These are phyloP conservation scores for Aotus griseimembra DNA, from an alignment of 2,797 vertebrate genomes.

Conservation along the genomic window DNA sequence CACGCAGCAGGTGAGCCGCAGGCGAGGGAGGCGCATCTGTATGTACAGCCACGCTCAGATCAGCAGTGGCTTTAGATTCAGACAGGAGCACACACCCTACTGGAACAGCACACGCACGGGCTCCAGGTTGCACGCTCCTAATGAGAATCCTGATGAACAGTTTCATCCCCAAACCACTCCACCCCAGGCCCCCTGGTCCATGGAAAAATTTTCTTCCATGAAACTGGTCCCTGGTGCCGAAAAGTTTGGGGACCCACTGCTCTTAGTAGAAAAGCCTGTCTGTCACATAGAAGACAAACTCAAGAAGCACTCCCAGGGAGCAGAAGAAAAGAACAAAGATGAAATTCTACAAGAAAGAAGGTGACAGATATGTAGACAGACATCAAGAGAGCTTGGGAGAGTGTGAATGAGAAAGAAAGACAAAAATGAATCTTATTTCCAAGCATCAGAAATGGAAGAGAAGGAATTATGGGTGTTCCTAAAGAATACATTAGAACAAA, in stretches of 20 bases:
- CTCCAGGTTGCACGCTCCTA: neutral
- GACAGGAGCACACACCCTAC: neutral
- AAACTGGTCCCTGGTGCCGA: neutral
- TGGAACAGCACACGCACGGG: neutral
- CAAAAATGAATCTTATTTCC: too few species aligned
- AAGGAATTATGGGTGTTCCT: neutral
- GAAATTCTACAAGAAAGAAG: neutral
- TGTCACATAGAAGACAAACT: neutral
- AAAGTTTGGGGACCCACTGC: neutral
- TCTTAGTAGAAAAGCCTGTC: neutral
- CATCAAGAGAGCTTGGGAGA: neutral
- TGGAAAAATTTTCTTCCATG: neutral
- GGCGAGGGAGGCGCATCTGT: neutral
- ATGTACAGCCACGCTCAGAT: neutral
- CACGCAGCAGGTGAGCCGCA: too few species aligned
- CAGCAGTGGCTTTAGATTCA: neutral
- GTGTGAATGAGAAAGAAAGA: neutral
- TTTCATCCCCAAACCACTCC: neutral
- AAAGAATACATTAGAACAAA: neutral
- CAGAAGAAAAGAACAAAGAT: neutral
- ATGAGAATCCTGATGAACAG: neutral
- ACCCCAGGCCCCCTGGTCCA: neutral
- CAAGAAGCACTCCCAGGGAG: neutral
- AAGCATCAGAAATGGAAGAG: neutral
- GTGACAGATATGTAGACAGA: neutral